Evolutionary conservation across 2,113 vertebrate species (phyloP).

Genomic region (Silurus asotus): DNA sequence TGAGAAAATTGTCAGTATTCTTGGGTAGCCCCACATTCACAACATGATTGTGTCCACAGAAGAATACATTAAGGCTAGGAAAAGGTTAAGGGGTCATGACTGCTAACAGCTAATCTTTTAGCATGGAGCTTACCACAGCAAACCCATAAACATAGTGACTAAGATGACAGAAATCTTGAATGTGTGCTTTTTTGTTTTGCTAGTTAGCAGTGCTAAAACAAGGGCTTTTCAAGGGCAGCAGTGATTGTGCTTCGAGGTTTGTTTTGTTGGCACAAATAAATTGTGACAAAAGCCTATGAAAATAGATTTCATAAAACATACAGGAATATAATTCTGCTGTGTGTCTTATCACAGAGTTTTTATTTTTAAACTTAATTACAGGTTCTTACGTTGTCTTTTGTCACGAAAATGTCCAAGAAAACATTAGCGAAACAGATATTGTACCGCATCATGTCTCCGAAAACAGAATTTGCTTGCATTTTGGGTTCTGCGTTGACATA

Average conservation of each 20-base stretch:
- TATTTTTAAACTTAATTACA: not conserved
- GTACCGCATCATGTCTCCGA: too few relatives aligned
- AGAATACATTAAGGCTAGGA: not conserved
- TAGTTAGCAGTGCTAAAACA: not conserved
- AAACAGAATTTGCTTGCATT: too few relatives aligned
- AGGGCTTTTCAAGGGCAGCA: not conserved
- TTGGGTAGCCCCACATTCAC: not conserved
- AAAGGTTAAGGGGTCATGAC: not conserved
- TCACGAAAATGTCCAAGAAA: not conserved
- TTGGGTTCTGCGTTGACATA: too few relatives aligned
- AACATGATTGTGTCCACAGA: not conserved
- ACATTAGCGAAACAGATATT: not conserved
- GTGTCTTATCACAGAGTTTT: not conserved
- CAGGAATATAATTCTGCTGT: not conserved
- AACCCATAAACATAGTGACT: not conserved
- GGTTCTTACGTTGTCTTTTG: not conserved
- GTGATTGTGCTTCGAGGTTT: constrained; percentile 10
- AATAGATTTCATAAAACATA: not conserved
- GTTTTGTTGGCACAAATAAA: not conserved
- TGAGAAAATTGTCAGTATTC: not conserved
- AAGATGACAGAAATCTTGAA: not conserved
- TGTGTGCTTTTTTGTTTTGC: not conserved
- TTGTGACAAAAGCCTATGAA: not conserved
- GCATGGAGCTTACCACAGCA: not conserved
- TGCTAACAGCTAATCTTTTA: constrained; percentile 6